Conservation (phyloP, 2,113 vertebrate genomes). For the Petroica traversi region DNA sequence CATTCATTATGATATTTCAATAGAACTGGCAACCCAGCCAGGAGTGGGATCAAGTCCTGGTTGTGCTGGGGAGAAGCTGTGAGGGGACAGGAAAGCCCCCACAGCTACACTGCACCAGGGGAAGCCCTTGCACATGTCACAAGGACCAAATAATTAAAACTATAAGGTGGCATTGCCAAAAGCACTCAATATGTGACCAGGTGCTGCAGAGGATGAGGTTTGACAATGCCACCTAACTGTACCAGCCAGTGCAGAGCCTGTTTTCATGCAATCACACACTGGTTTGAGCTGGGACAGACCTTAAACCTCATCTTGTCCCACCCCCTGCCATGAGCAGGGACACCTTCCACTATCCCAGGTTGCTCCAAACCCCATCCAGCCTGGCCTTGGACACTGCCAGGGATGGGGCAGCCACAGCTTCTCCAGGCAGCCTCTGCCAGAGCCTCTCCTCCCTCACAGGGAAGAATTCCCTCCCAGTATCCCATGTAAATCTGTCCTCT, state of each 20-base stretch:
- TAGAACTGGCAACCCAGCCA: not conserved
- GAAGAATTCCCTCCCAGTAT: not conserved
- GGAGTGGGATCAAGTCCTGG: rapidly evolving
- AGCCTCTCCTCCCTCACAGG: not conserved
- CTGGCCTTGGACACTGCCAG: not conserved
- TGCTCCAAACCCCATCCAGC: not conserved
- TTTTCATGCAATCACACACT: not conserved
- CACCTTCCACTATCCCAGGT: rapidly evolving
- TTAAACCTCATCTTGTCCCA: not conserved
- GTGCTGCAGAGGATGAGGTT: not conserved
- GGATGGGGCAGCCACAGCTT: not conserved
- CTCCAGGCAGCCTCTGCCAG: not conserved
- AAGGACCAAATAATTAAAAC: not conserved
- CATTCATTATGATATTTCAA: rapidly evolving
- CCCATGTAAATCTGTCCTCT: not conserved
- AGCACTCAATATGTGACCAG: not conserved
- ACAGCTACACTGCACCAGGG: not conserved
- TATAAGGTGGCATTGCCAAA: not conserved
- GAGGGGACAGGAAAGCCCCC: not conserved
- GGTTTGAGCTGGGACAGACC: not conserved
- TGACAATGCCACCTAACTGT: not conserved
- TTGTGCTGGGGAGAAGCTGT: not conserved
- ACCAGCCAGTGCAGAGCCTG: not conserved
- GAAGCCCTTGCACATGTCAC: not conserved
- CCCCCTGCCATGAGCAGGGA: not conserved